phyloP scores from a whole-genome alignment of 1,140 invertebrate species.

The Dreissena polymorpha region DNA sequence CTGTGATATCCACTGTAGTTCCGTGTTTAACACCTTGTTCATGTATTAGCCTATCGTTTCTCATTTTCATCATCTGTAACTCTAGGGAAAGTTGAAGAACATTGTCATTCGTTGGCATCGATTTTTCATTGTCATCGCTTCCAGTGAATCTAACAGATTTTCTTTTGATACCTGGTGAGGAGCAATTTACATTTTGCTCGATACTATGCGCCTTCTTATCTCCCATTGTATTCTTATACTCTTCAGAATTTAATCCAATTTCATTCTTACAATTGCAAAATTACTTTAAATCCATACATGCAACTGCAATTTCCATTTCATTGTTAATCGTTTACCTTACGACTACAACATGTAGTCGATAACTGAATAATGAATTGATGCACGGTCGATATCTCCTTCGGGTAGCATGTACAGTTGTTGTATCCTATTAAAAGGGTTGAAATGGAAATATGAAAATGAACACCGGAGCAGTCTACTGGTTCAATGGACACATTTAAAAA shows the following conservation, averaged over 20 bases:
- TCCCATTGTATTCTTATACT: neutral
- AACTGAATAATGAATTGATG: neutral
- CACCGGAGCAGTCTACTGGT: neutral
- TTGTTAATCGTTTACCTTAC: too few relatives aligned
- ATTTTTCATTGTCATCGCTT: too few relatives aligned
- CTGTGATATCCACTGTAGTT: neutral
- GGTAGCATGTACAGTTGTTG: neutral
- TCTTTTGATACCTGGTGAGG: neutral
- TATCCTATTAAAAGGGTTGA: neutral
- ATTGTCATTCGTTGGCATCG: neutral
- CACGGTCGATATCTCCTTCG: neutral
- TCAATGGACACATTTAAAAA: neutral
- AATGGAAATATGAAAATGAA: neutral
- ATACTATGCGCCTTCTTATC: neutral
- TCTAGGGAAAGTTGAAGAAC: neutral
- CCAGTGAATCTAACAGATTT: too few relatives aligned
- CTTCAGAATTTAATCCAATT: neutral
- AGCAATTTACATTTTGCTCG: neutral
- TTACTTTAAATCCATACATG: too few relatives aligned
- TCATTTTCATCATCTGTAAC: slow-evolving; percentile 1
- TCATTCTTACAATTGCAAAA: neutral
- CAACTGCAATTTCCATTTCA: too few relatives aligned
- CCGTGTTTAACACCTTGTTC: slow-evolving; percentile 25
- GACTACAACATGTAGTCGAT: too few relatives aligned
- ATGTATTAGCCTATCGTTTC: neutral